Evolutionary conservation across 2,888 invertebrate genomes (phyloP).

Genomic region (Acanthosoma haemorrhoidale): DNA sequence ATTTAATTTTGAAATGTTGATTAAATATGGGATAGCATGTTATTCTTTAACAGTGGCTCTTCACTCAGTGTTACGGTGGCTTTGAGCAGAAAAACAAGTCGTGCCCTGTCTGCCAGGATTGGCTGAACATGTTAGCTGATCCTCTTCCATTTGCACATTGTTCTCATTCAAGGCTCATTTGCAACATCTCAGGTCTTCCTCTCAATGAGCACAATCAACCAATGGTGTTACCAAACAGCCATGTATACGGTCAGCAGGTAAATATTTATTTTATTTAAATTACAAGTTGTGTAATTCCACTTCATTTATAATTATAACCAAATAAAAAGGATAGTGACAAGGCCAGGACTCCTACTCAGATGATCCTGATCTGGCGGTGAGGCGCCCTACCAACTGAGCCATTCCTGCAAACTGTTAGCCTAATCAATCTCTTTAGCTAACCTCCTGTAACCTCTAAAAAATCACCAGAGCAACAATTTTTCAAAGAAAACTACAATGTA

Average conservation of each 20-base stretch:
- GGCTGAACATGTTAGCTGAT: slow-evolving; percentile 78
- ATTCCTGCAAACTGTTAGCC: no score
- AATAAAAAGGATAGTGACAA: no score
- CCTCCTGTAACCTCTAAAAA: no score
- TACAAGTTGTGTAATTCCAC: no score
- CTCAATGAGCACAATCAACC: slow-evolving; percentile 97
- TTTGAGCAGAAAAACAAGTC: slow-evolving; percentile 67
- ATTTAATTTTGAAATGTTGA: background rate
- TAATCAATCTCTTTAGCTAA: no score
- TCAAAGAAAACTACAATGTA: no score
- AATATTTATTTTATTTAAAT: background rate
- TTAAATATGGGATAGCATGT: no score
- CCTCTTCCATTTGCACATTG: slow-evolving; percentile 91
- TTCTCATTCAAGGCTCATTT: slow-evolving; percentile 90
- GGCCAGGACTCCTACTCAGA: no score
- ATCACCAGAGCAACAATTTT: no score
- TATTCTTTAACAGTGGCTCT: slow-evolving; percentile 44
- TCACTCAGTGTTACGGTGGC: slow-evolving; percentile 65
- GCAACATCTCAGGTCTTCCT: slow-evolving; percentile 80
- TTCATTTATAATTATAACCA: no score
- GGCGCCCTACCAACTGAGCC: no score
- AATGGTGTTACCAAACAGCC: slow-evolving; percentile 97
- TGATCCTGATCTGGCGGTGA: no score
- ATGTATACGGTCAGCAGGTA: slow-evolving; percentile 90
- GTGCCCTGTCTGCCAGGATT: slow-evolving; percentile 88